These are phyloP conservation scores for Pangasianodon gigas DNA, from an alignment of 2,113 vertebrate genomes.

Conservation along the genomic window DNA sequence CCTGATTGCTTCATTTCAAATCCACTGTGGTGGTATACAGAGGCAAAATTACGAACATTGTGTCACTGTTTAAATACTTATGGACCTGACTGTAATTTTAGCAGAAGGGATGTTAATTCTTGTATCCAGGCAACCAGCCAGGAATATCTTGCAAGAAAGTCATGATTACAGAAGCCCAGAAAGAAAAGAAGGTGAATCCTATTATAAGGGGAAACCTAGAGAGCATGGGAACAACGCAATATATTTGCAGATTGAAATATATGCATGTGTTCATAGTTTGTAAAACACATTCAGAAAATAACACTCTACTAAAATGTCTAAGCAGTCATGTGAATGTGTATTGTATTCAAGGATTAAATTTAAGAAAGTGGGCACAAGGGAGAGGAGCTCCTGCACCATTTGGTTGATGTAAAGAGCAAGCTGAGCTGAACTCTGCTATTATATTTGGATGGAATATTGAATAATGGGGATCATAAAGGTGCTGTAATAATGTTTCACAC, in stretches of 20 bases:
- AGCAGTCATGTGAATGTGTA: background rate
- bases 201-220: background rate
- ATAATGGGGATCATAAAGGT: background rate
- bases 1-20: too few species aligned
- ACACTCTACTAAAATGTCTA: background rate
- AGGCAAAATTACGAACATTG: too few species aligned
- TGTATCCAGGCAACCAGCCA: slow-evolving; percentile 21
- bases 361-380: background rate
- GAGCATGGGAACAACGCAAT: background rate
- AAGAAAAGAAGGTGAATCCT: background rate
- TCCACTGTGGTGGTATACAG: too few species aligned
- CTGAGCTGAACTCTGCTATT: background rate
- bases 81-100: background rate
- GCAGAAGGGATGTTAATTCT: slow-evolving; percentile 3
- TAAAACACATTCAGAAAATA: background rate
- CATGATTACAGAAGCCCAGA: background rate
- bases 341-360: background rate
- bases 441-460: background rate
- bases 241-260: background rate
- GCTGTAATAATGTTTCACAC: background rate
- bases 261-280: background rate
- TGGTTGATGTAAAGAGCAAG: background rate
- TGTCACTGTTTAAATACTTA: too few species aligned
- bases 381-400: background rate
- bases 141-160: background rate